Evolutionary conservation across 2,797 vertebrate genomes (phyloP).

Genomic region (Phrynocephalus vlangalii): DNA sequence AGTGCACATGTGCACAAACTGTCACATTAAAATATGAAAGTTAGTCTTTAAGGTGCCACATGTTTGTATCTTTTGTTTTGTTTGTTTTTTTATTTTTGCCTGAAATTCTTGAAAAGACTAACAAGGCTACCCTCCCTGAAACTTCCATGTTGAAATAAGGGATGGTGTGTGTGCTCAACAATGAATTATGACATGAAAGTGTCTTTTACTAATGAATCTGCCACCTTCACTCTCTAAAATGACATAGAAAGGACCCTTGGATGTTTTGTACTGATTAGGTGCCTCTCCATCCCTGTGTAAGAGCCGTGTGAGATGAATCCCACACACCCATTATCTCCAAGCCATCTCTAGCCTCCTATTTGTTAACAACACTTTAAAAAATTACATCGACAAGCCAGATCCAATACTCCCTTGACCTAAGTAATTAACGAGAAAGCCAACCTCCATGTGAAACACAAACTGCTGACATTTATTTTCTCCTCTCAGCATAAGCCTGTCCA

Average conservation of each 20-base stretch:
- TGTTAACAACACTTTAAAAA: neutral
- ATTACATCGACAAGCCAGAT: slow-evolving; percentile 50
- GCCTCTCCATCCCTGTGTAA: slow-evolving; percentile 43
- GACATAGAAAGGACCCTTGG: neutral
- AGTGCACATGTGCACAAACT: too few relatives aligned
- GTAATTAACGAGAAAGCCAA: slow-evolving; percentile 39
- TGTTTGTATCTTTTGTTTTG: too few relatives aligned
- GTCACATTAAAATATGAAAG: too few relatives aligned
- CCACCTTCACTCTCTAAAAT: neutral
- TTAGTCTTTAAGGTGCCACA: too few relatives aligned
- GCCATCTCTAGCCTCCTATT: slow-evolving; percentile 35
- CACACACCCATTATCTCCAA: slow-evolving; percentile 45
- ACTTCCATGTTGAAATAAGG: neutral
- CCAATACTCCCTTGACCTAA: slow-evolving; percentile 46
- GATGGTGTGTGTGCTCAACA: slow-evolving; percentile 13
- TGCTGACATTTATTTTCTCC: neutral
- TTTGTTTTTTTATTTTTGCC: too few relatives aligned
- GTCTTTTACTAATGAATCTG: slow-evolving; percentile 35
- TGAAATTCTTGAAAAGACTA: too few relatives aligned
- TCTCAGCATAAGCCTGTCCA: neutral
- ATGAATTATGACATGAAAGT: slow-evolving; percentile 35
- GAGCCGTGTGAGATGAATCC: slow-evolving; percentile 19
- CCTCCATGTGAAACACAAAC: slow-evolving; percentile 15
- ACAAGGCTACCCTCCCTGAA: neutral
- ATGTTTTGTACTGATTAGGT: slow-evolving; percentile 40